Evolutionary conservation across 2,797 vertebrate species (phyloP).

Genomic region (Catharus ustulatus): DNA sequence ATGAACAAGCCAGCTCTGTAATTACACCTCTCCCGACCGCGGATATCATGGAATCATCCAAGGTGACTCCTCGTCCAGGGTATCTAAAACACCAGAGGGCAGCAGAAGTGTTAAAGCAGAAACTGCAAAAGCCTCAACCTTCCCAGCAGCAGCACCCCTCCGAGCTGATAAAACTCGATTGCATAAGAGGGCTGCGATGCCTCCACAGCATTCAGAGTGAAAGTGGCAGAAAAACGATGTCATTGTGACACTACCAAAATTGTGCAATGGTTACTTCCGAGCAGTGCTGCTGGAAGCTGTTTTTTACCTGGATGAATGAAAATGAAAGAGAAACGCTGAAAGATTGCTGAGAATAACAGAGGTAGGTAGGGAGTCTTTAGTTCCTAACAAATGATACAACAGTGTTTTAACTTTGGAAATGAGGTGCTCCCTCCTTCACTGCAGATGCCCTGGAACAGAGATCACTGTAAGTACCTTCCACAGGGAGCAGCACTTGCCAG

Average conservation of each 20-base stretch:
- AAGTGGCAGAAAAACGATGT: neutral
- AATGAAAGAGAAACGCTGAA: neutral
- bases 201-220: neutral
- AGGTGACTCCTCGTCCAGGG: neutral
- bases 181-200: neutral
- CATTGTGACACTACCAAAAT: neutral
- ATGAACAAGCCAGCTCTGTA: neutral
- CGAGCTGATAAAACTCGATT: neutral
- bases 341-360: neutral
- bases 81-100: conserved; percentile 58
- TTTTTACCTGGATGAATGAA: neutral
- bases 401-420: neutral
- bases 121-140: neutral
- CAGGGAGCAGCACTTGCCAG: neutral
- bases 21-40: neutral
- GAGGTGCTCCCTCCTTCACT: neutral
- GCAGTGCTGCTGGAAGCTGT: neutral
- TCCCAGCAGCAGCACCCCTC: neutral
- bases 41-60: neutral
- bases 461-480: neutral
- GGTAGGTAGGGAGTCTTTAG: neutral
- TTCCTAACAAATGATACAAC: neutral
- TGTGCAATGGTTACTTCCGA: neutral
- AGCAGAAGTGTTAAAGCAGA: conserved; percentile 45
- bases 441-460: neutral